phyloP scores from a whole-genome alignment of 2,113 vertebrate genomes.

The Petaurus breviceps region DNA sequence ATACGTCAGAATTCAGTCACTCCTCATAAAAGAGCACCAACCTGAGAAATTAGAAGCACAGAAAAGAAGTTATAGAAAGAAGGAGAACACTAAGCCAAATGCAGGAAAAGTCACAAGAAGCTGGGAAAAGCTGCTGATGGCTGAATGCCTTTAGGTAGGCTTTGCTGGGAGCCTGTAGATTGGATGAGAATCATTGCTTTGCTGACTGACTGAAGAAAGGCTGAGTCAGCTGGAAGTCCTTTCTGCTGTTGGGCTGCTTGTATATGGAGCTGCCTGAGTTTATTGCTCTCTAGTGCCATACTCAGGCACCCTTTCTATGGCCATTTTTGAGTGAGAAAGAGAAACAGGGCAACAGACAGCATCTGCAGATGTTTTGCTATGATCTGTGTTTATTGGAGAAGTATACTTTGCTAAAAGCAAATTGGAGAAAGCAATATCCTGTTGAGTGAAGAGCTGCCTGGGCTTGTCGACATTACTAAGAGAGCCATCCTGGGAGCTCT shows the following conservation, averaged over 20 bases:
- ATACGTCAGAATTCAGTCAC: neutral
- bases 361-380: neutral
- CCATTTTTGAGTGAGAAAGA: neutral
- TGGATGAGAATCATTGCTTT: neutral
- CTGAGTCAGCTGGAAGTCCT: neutral
- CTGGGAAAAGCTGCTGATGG: neutral
- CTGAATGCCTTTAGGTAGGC: neutral
- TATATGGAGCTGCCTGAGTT: neutral
- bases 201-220: neutral
- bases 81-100: neutral
- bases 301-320: neutral
- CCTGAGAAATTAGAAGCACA: neutral
- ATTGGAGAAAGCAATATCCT: neutral
- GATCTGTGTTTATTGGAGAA: neutral
- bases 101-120: neutral
- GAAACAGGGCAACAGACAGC: neutral
- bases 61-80: neutral
- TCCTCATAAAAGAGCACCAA: neutral
- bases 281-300: neutral
- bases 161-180: neutral
- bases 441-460: neutral
- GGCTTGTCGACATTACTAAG: neutral
- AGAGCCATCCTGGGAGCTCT: neutral
- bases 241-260: neutral
- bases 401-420: neutral